Conservation (phyloP, 2,797 vertebrate genomes). For the Artibeus lituratus region DNA sequence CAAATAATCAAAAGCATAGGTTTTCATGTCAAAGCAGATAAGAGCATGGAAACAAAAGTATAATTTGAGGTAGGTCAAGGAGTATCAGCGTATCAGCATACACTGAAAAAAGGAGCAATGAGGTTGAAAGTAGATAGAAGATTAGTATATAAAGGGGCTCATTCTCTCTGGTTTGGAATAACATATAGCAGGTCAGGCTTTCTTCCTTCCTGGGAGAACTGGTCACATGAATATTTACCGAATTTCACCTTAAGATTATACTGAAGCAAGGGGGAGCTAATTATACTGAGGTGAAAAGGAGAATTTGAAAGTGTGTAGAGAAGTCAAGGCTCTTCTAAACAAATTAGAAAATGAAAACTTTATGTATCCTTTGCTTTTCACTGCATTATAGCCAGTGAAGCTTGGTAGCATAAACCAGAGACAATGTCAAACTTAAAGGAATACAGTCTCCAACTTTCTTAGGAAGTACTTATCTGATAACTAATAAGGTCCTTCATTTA, state of each 20-base stretch:
- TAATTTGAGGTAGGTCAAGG: not conserved
- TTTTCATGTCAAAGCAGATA: not conserved
- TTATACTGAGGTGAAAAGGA: not conserved
- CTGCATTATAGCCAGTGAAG: not conserved
- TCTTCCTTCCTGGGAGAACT: not conserved
- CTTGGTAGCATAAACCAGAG: not conserved
- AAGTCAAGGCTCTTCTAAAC: not conserved
- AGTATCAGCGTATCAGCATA: not conserved
- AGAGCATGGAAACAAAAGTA: not conserved
- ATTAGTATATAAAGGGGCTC: not conserved
- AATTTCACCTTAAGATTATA: not conserved
- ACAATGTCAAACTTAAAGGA: not conserved
- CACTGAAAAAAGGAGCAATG: not conserved
- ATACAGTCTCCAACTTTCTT: not conserved
- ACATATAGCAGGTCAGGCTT: not conserved
- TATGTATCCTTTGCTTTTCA: not conserved
- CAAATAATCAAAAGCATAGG: slow-evolving; percentile 27
- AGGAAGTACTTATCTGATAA: not conserved
- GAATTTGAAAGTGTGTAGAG: not conserved
- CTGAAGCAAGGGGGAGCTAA: not conserved
- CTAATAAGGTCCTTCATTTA: not conserved
- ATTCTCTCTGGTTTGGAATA: not conserved
- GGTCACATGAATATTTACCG: not conserved
- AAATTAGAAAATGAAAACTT: slow-evolving; percentile 9
- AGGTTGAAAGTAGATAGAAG: not conserved